Conservation (phyloP, 2,888 invertebrate species). For the Melanophora roralis region DNA sequence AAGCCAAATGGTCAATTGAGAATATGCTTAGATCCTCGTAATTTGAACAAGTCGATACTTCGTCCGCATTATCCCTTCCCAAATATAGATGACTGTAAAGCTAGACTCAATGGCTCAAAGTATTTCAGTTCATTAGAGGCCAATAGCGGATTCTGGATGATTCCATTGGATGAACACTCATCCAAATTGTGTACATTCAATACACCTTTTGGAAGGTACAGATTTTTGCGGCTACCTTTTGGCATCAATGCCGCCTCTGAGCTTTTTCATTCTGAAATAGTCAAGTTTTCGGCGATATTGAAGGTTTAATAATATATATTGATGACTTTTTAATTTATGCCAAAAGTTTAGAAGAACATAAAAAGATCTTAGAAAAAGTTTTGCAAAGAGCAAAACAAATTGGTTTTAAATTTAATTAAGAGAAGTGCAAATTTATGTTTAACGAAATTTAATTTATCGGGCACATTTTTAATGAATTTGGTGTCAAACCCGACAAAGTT, state of each 20-base stretch:
- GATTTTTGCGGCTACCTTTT: no score
- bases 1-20: conserved; percentile 53
- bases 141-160: conserved; percentile 62
- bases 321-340: conserved; percentile 56
- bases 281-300: conserved; percentile 39
- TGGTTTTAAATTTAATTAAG: conserved; percentile 49
- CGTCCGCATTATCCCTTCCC: conserved; percentile 47
- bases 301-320: conserved; percentile 25
- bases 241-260: no score
- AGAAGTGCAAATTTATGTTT: conserved; percentile 21
- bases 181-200: conserved; percentile 63
- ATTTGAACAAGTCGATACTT: conserved; percentile 52
- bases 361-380: conserved; percentile 30
- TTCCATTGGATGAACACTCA: conserved; percentile 60
- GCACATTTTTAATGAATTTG: conserved; percentile 33
- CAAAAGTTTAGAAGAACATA: conserved; percentile 32
- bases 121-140: conserved; percentile 51
- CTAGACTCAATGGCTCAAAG: conserved; percentile 39
- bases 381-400: conserved; percentile 35
- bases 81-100: conserved; percentile 44
- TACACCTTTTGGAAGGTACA: conserved; percentile 19
- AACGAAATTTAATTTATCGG: conserved; percentile 42
- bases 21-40: conserved; percentile 59
- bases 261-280: not conserved
- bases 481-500: conserved; percentile 13